Evolutionary conservation across 1,140 invertebrate species (phyloP).

Genomic region (Schlechtendalia chinensis): DNA sequence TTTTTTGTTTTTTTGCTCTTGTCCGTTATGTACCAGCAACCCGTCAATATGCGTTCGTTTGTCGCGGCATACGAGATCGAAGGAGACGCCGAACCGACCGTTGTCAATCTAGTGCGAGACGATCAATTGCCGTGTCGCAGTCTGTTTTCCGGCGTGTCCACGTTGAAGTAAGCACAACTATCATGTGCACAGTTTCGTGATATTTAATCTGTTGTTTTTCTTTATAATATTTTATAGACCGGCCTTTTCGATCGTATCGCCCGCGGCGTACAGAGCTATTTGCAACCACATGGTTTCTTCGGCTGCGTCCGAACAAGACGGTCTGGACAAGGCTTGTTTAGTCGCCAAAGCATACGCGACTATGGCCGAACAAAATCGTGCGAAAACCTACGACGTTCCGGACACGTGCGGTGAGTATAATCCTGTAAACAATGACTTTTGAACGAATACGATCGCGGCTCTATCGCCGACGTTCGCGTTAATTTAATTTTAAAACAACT

Average conservation of each 20-base stretch:
- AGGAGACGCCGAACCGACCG: neutral
- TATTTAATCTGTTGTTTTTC: neutral
- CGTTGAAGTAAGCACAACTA: neutral
- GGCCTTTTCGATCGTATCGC: neutral
- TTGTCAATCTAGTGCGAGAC: neutral
- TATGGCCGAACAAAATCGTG: neutral
- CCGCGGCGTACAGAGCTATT: neutral
- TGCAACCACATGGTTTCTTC: constrained; percentile 28
- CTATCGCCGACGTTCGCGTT: too few relatives aligned
- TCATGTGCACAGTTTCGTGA: neutral
- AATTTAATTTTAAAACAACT: too few relatives aligned
- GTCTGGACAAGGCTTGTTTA: constrained; percentile 26
- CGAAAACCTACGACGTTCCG: neutral
- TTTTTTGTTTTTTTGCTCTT: too few relatives aligned
- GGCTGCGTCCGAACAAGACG: neutral
- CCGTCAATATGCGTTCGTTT: neutral
- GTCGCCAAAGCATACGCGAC: constrained; percentile 5
- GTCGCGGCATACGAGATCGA: neutral
- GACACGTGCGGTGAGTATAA: constrained; percentile 26
- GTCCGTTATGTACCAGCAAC: neutral
- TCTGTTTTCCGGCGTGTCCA: constrained; percentile 12
- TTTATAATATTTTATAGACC: neutral
- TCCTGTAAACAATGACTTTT: too few relatives aligned
- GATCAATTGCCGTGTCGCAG: neutral
- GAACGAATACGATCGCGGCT: too few relatives aligned